Conservation (phyloP, 1,140 invertebrate species). For the Drosophila carrolli region DNA sequence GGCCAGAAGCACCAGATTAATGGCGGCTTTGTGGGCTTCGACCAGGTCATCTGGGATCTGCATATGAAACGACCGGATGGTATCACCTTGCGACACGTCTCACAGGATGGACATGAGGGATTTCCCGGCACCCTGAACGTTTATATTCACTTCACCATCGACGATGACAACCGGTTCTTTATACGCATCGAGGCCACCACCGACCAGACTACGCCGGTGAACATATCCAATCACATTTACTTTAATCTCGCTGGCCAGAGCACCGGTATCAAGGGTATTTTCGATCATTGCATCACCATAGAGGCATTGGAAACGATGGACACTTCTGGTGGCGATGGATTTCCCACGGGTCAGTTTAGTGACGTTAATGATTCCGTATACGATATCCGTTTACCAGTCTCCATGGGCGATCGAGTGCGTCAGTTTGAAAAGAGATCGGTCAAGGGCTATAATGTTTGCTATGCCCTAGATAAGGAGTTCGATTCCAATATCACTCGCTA, state of each 20-base stretch:
- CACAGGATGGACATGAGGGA: slow-evolving; percentile 92
- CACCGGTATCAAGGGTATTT: slow-evolving; percentile 86
- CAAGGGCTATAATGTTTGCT: slow-evolving; percentile 91
- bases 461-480: slow-evolving; percentile 86
- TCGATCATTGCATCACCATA: slow-evolving; percentile 90
- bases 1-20: slow-evolving; percentile 91
- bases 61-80: slow-evolving; percentile 72
- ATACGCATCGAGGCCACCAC: slow-evolving; percentile 90
- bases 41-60: slow-evolving; percentile 89
- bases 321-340: slow-evolving; percentile 86
- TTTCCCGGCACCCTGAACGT: slow-evolving; percentile 92
- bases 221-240: slow-evolving; percentile 96
- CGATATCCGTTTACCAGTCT: slow-evolving; percentile 88
- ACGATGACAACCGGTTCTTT: slow-evolving; percentile 88
- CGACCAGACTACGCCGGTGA: slow-evolving; percentile 92
- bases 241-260: slow-evolving; percentile 95
- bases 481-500: slow-evolving; percentile 44
- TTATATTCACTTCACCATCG: slow-evolving; percentile 89
- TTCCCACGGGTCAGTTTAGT: slow-evolving; percentile 91
- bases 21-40: slow-evolving; percentile 94
- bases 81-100: slow-evolving; percentile 88
- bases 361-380: slow-evolving; percentile 88
- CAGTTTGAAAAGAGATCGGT: slow-evolving; percentile 72
- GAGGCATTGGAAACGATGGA: slow-evolving; percentile 91
- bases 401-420: slow-evolving; percentile 85